These are phyloP conservation scores for Synergus itoensis DNA, from an alignment of 2,888 invertebrate species.

Conservation along the genomic window DNA sequence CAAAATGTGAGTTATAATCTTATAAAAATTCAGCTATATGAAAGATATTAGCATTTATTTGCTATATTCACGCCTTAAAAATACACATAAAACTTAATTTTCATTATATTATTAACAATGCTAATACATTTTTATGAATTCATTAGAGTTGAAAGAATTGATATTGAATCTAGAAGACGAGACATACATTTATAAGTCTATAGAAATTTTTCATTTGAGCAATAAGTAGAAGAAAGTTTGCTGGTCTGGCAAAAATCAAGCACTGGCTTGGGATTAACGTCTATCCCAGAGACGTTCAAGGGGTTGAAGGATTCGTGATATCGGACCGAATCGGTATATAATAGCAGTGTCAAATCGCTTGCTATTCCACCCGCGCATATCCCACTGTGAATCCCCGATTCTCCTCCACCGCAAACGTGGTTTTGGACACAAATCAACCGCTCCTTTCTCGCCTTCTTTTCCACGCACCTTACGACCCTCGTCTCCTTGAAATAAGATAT, in stretches of 20 bases:
- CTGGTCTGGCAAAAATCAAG: slow-evolving; percentile 28
- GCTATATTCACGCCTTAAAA: too few species aligned
- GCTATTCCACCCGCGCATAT: slow-evolving; percentile 35
- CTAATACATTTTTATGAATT: too few species aligned
- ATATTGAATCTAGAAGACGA: neutral
- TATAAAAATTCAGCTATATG: too few species aligned
- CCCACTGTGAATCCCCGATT: slow-evolving; percentile 30
- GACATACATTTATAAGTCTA: neutral
- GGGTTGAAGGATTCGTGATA: slow-evolving; percentile 2
- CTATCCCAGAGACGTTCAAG: slow-evolving; percentile 13
- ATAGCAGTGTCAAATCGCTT: slow-evolving; percentile 39
- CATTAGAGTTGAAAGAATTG: too few species aligned
- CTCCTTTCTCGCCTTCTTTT: slow-evolving; percentile 27
- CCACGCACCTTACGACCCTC: slow-evolving; percentile 4
- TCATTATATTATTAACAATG: too few species aligned
- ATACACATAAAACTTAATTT: too few species aligned
- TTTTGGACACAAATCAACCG: slow-evolving; percentile 37
- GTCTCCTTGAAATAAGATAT: slow-evolving; percentile 34
- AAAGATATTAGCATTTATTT: neutral
- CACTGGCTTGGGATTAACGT: slow-evolving; percentile 33
- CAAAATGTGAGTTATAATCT: neutral
- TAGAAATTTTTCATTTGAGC: slow-evolving; percentile 10
- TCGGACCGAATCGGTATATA: slow-evolving; percentile 28
- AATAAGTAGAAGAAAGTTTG: slow-evolving; percentile 11
- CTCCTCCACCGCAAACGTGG: slow-evolving; percentile 15